Conservation (phyloP, 64 coral and sea anemone species). For the Montipora efflorescens region DNA sequence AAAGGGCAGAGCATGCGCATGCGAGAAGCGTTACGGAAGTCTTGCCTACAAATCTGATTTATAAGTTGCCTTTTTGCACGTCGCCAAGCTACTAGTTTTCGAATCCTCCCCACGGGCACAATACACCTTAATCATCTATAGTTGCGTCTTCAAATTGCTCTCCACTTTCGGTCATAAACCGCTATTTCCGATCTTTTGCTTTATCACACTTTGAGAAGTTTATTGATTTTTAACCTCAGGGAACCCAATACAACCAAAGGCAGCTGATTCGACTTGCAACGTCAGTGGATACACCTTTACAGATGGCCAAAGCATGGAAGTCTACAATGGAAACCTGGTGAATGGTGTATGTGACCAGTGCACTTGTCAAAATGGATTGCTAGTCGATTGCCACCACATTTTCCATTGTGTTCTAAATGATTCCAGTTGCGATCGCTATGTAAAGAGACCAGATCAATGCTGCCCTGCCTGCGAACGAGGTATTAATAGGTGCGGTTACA, state of each 20-base stretch:
- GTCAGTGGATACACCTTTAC: not conserved
- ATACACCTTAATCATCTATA: too few species aligned
- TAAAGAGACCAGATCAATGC: conserved; percentile 11
- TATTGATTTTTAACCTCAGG: not conserved
- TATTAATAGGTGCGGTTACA: not conserved
- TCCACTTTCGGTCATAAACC: too few species aligned
- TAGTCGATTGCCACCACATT: conserved; percentile 25
- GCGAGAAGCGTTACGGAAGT: too few species aligned
- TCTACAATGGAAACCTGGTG: conserved; percentile 7
- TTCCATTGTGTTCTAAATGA: conserved; percentile 44
- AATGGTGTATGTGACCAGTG: conserved; percentile 36
- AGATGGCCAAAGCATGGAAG: conserved; percentile 29
- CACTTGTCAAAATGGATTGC: not conserved
- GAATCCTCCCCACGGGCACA: too few species aligned
- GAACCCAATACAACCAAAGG: conserved; percentile 1
- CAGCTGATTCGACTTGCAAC: not conserved
- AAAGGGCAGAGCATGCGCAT: too few species aligned
- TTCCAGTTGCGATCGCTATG: conserved; percentile 26
- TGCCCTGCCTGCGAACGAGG: conserved; percentile 25
- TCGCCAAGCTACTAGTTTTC: too few species aligned
- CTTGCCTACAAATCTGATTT: too few species aligned
- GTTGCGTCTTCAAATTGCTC: too few species aligned
- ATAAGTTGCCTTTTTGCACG: too few species aligned
- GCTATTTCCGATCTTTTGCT: not conserved
- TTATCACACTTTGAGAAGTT: too few species aligned